Conservation (phyloP, 2,797 vertebrate genomes). For the Neosilurus hyrtlii region DNA sequence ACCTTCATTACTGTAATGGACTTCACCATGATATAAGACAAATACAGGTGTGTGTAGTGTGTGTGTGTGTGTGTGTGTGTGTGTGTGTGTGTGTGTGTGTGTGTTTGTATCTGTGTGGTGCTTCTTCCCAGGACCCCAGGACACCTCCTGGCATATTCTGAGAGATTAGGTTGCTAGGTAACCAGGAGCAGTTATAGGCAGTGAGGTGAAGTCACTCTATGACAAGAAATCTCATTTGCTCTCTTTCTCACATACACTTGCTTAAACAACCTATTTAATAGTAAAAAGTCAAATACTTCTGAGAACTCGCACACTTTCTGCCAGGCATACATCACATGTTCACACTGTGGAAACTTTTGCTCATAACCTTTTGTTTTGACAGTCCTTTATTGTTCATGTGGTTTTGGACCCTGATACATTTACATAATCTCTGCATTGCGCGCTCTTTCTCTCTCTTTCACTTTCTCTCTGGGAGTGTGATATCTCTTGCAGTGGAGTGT, state of each 20-base stretch:
- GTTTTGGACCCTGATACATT: constrained; percentile 50
- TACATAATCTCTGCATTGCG: constrained; percentile 55
- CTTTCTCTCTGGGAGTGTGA: neutral
- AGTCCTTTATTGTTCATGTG: constrained; percentile 67
- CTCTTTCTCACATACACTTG: constrained; percentile 3
- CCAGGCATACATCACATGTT: constrained; percentile 59
- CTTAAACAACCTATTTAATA: neutral
- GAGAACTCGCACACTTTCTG: constrained; percentile 37
- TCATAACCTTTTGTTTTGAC: constrained; percentile 77
- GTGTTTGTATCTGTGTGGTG: neutral
- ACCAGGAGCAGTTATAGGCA: constrained; percentile 76
- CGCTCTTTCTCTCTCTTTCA: constrained; percentile 1
- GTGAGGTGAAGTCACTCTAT: constrained; percentile 50
- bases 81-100: neutral
- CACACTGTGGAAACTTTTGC: constrained; percentile 71
- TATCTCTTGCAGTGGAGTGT: neutral
- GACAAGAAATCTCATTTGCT: constrained; percentile 31
- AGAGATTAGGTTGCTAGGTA: constrained; percentile 75
- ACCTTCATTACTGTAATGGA: neutral
- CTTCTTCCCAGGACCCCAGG: constrained; percentile 38
- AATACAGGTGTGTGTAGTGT: neutral
- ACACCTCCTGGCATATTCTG: constrained; percentile 33
- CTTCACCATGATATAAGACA: neutral
- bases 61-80: neutral
- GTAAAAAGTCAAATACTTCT: constrained; percentile 37